Evolutionary conservation across 1,140 invertebrate genomes (phyloP).

Genomic region (Thalassaphorura encarpata): DNA sequence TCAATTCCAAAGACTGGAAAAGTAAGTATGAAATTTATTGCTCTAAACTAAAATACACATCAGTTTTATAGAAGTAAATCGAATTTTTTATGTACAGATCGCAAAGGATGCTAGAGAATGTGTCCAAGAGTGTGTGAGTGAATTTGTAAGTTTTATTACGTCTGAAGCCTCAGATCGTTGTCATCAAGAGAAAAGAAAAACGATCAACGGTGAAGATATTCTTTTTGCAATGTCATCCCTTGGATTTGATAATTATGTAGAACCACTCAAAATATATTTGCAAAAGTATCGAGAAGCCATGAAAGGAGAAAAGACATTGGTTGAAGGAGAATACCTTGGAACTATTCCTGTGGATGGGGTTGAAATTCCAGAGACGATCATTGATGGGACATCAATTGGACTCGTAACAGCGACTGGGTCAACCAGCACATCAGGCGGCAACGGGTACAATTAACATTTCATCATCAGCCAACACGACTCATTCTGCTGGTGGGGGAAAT

Average conservation of each 20-base stretch:
- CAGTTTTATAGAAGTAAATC: background rate
- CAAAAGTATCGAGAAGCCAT: constrained; percentile 89
- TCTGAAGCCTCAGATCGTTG: constrained; percentile 92
- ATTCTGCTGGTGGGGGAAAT: too few species aligned
- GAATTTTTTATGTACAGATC: constrained; percentile 56
- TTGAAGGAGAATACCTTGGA: too few species aligned
- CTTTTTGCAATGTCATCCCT: constrained; percentile 92
- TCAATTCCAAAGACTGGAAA: constrained; percentile 93
- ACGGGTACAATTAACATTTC: too few species aligned
- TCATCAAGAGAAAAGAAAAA: constrained; percentile 96
- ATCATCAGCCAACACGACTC: too few species aligned
- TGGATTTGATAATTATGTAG: constrained; percentile 98
- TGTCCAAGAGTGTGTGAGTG: constrained; percentile 98
- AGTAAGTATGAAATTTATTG: constrained; percentile 41
- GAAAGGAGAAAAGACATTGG: constrained; percentile 27
- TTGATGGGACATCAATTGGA: too few species aligned
- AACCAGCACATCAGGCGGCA: too few species aligned
- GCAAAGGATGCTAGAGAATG: constrained; percentile 99
- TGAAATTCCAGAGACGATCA: background rate
- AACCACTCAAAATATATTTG: constrained; percentile 89
- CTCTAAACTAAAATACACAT: background rate
- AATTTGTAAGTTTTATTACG: constrained; percentile 99
- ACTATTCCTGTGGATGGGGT: background rate
- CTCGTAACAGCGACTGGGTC: too few species aligned
- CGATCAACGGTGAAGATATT: constrained; percentile 98